A percentile compares a stretch with the other conserved stretches of the same genome.
Evolutionary conservation across 2,888 invertebrate genomes (phyloP).

Genomic region (Cephus nigrinus): DNA sequence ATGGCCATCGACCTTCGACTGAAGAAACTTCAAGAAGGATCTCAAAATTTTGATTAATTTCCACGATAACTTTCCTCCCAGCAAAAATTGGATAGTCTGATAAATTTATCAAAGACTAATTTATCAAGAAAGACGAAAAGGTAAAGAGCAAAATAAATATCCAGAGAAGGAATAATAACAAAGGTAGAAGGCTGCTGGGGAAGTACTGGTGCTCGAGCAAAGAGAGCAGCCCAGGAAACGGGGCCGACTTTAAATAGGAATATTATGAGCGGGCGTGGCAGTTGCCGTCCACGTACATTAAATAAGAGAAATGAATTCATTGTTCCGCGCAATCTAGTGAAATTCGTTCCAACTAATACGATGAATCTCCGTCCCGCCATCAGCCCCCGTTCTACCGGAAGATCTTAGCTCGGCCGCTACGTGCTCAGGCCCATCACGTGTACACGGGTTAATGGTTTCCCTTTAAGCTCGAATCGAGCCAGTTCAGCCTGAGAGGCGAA

Average conservation of each 20-base stretch:
- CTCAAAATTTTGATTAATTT: too few species aligned
- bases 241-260: not conserved
- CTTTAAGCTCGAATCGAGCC: not conserved
- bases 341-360: not conserved
- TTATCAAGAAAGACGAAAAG: conserved; percentile 19
- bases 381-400: not conserved
- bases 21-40: too few species aligned
- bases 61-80: too few species aligned
- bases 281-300: not conserved
- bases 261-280: not conserved
- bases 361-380: not conserved
- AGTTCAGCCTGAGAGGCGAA: not conserved
- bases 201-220: not conserved
- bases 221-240: not conserved
- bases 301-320: not conserved
- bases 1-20: too few species aligned
- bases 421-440: not conserved
- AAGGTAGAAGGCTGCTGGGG: not conserved
- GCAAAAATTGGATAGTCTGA: too few species aligned
- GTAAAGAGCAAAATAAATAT: not conserved
- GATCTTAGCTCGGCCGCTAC: not conserved
- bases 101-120: too few species aligned
- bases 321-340: not conserved
- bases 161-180: not conserved
- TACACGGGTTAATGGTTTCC: not conserved